These are phyloP conservation scores for Laothoe populi DNA, from an alignment of 2,888 invertebrate genomes.

Conservation along the genomic window DNA sequence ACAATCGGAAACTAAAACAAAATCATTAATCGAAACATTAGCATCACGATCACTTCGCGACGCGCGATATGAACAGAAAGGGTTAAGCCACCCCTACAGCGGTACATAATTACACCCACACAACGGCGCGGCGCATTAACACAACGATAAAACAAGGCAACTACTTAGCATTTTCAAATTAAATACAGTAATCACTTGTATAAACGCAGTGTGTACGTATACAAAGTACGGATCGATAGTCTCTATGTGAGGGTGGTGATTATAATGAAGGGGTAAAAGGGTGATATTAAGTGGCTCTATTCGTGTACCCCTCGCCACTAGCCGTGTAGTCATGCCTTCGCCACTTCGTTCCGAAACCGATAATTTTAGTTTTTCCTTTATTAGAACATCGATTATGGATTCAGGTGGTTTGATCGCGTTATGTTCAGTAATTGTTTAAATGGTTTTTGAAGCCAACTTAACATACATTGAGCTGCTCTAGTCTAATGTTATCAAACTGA, in stretches of 20 bases:
- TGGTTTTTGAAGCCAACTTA: not conserved
- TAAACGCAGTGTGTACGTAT: constrained; percentile 69
- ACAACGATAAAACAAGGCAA: constrained; percentile 79
- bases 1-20: constrained; percentile 47
- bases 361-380: constrained; percentile 60
- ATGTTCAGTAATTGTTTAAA: not conserved
- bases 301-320: constrained; percentile 74
- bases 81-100: constrained; percentile 71
- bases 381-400: constrained; percentile 10
- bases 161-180: constrained; percentile 85
- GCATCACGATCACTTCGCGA: constrained; percentile 70
- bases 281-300: constrained; percentile 84
- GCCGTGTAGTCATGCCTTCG: constrained; percentile 74
- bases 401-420: not conserved
- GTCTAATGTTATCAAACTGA: too few species aligned
- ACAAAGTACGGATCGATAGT: constrained; percentile 72
- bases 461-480: too few species aligned
- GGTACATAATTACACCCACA: constrained; percentile 71
- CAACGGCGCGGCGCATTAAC: constrained; percentile 58
- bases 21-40: constrained; percentile 73
- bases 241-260: constrained; percentile 77
- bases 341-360: constrained; percentile 71
- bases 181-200: constrained; percentile 85
- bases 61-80: constrained; percentile 68
- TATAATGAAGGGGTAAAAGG: constrained; percentile 83